Evolutionary conservation across 92 coral and sea anemone species (phyloP), one percentile per base, ranked within the genome.

Genomic region (Epizoanthus stellaris): DNA sequence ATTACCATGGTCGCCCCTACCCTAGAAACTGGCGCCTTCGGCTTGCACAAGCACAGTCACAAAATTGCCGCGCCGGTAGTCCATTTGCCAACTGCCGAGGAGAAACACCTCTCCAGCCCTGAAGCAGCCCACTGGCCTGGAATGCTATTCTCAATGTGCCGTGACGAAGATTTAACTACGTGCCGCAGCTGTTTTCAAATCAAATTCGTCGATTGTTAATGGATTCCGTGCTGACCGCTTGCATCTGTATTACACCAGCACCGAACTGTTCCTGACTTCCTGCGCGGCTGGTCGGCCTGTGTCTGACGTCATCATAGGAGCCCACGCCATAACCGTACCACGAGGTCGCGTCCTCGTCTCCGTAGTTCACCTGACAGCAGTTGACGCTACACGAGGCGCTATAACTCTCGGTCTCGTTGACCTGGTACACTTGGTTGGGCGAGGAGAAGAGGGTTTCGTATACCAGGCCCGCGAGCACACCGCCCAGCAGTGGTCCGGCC

Each of bases 351-450:
- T 79, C 83, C 83, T 79, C 83, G 43, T 79, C 83, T 15, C 83
- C 83, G 49, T 79, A 79, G 83, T 79, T 79, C 43, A 79, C 73
- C 23, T 79, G 83, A 45, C 83, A 79, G 83, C 83, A 79, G 83
- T 79, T 79, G 58, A 43, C 14, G 43, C 83, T 63, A 62, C 71
- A 79, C 3, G 49, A 5, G 16, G 60, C 30, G 53, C 54, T 38
- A 11, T 15, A 15, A 8, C 30, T 7, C 34, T 45, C 72, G 43
- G 61, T 42, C 30, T 79, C 20, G 61, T 45, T 79, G 13, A 79
- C 61, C 8, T 19, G 61, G 43, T 79, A 79, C 42, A 64, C 73
- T 20, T 40, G 47, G 12, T 62, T 57, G 56, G 58, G 59, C n/a
- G 82, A 62, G 21, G 82, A 42, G 70, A 77, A 77, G 13, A 77